These are phyloP conservation scores for Drosophila pullipes DNA, from an alignment of 2,888 invertebrate genomes.

Conservation along the genomic window DNA sequence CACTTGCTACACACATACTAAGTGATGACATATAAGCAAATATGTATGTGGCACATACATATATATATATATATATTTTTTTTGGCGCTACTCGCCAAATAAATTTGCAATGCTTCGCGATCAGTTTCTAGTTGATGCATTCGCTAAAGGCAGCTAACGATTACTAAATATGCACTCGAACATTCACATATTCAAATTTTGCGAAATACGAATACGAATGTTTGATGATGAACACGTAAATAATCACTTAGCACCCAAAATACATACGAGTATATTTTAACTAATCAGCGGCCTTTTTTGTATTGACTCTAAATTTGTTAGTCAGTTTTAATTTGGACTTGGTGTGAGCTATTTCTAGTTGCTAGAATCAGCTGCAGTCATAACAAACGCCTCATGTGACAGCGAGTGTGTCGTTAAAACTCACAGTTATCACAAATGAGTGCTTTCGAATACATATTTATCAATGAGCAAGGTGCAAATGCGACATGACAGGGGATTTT, in stretches of 20 bases:
- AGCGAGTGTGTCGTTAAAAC: neutral
- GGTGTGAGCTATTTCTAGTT: neutral
- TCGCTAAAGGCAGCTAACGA: slow-evolving; percentile 25
- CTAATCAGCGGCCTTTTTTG: neutral
- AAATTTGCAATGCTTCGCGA: slow-evolving; percentile 51
- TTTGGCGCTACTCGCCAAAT: slow-evolving; percentile 38
- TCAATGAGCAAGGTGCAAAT: slow-evolving; percentile 48
- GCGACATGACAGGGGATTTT: slow-evolving; percentile 1
- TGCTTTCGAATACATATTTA: slow-evolving; percentile 36
- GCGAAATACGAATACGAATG: neutral
- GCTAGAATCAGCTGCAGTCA: neutral
- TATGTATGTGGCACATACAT: neutral
- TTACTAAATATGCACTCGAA: slow-evolving; percentile 35
- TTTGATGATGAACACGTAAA: slow-evolving; percentile 11
- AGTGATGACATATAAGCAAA: neutral
- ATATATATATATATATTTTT: slow-evolving; percentile 18
- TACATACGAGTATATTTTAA: neutral
- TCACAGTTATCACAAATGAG: slow-evolving; percentile 34
- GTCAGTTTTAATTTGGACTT: neutral
- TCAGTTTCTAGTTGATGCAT: slow-evolving; percentile 42
- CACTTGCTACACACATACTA: slow-evolving; percentile 26
- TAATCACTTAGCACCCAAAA: slow-evolving; percentile 13
- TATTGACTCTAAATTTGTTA: neutral
- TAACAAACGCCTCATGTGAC: slow-evolving; percentile 24
- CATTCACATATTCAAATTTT: slow-evolving; percentile 12